Base-by-base conservation (phyloP, 2,888 invertebrate species). In the Thereva nobilitata region DNA sequence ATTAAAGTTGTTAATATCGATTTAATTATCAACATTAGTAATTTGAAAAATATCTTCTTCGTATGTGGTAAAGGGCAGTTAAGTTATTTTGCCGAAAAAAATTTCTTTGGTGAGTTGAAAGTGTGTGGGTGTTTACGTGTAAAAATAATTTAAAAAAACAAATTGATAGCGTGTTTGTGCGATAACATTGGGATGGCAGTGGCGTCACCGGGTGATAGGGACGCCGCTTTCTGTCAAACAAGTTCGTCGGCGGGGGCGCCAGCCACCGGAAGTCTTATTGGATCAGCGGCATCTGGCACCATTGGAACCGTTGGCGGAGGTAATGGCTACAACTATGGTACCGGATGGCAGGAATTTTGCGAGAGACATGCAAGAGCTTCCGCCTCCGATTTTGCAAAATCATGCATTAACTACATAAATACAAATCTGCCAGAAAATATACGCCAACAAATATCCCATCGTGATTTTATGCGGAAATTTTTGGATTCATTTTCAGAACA, bases 381-480 rank as follows among this genome's bases (percentile, higher is more conserved):
- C 67, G 93, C 93, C 69, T 89, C 90, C 75, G 93, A 93, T 82
- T 95, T 95, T 81, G 92, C 93, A 74, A 91, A 90, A 82, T 90
- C 91, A 75, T 93, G 93, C 81, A 85, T 90, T 72, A 89, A 89
- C 72, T 93, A 88, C 77, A 86, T 92, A 70, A 88, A 88, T 73
- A 85, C 87, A 55, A 88, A 88, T 76, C 80, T 89, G 70, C 85
- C 86, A 41, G 90, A 90, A 73, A 84, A 85, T 73, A 84, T 86
- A 23, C 84, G 88, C 69, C 83, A 86, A 37, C 86, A 85, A 67
- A 83, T 90, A 57, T 87, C 90, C 6, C 90, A 93, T 77, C 87
- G 89, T 71, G 92, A 92, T 74, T 88, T 93, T 75, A 84, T 93
- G 70, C 86, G 88, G 74, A 92, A 89, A 80, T 95, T 92, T 82